These are phyloP conservation scores for Drosophila mimetica DNA, from an alignment of 2,888 invertebrate genomes.

Conservation along the genomic window DNA sequence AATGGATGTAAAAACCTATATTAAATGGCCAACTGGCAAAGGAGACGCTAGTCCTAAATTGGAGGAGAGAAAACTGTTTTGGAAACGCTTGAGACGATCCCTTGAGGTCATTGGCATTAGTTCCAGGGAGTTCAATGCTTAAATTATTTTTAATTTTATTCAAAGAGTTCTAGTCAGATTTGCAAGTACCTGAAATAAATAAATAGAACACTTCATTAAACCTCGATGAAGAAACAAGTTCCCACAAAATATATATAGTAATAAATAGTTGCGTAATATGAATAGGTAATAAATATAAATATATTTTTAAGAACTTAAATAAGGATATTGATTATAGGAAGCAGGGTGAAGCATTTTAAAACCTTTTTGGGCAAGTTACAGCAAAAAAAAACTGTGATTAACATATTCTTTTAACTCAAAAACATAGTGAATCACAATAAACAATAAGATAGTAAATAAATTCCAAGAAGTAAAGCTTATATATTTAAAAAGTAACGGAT, in stretches of 20 bases:
- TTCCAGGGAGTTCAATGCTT: constrained; percentile 49
- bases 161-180: constrained; percentile 60
- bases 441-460: too few species aligned
- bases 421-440: too few species aligned
- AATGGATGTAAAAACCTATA: constrained; percentile 89
- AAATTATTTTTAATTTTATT: constrained; percentile 6
- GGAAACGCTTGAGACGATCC: constrained; percentile 82
- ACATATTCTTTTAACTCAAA: too few species aligned
- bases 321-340: not conserved
- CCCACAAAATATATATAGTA: not conserved
- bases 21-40: constrained; percentile 87
- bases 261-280: not conserved
- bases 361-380: too few species aligned
- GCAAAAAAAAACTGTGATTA: too few species aligned
- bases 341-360: too few species aligned
- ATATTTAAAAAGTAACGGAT: not conserved
- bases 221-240: not conserved
- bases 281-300: not conserved
- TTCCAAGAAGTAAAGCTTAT: too few species aligned
- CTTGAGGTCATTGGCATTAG: constrained; percentile 71
- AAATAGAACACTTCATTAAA: not conserved
- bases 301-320: not conserved
- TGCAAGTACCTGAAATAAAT: constrained; percentile 61
- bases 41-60: constrained; percentile 50
- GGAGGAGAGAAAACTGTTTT: constrained; percentile 83